Conservation (phyloP, 2,888 invertebrate genomes). For the Rutpela maculata region DNA sequence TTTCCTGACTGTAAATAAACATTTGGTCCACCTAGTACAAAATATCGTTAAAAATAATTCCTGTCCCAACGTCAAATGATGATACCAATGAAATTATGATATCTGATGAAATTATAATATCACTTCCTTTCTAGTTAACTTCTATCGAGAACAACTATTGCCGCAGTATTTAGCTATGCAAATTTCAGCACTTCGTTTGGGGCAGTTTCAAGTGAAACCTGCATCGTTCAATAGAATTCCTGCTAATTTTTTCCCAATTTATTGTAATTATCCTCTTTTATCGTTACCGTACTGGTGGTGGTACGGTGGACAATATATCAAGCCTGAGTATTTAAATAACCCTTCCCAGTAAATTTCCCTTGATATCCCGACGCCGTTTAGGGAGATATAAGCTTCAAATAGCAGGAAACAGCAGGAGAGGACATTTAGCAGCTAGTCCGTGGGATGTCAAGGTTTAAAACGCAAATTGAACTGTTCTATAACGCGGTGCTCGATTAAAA, state of each 20-base stretch:
- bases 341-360: conserved; percentile 35
- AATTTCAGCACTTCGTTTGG: neutral
- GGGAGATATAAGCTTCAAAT: conserved; percentile 32
- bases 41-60: neutral
- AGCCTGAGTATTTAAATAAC: conserved; percentile 23
- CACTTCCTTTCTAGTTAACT: neutral
- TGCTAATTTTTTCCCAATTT: conserved; percentile 18
- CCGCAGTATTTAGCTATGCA: neutral
- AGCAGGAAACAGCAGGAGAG: conserved; percentile 30
- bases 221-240: neutral
- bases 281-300: neutral
- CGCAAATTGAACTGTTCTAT: conserved; percentile 32
- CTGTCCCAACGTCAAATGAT: neutral
- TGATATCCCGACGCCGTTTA: conserved; percentile 9
- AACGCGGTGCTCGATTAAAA: conserved; percentile 38
- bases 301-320: conserved; percentile 19
- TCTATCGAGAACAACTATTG: neutral
- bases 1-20: too few relatives aligned
- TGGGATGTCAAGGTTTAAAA: conserved; percentile 39
- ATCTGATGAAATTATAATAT: too few relatives aligned
- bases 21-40: too few relatives aligned
- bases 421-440: conserved; percentile 36
- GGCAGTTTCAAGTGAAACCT: neutral
- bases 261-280: conserved; percentile 19
- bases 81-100: too few relatives aligned